phyloP scores from a whole-genome alignment of 1,140 invertebrate genomes.

The Conus ventricosus region DNA sequence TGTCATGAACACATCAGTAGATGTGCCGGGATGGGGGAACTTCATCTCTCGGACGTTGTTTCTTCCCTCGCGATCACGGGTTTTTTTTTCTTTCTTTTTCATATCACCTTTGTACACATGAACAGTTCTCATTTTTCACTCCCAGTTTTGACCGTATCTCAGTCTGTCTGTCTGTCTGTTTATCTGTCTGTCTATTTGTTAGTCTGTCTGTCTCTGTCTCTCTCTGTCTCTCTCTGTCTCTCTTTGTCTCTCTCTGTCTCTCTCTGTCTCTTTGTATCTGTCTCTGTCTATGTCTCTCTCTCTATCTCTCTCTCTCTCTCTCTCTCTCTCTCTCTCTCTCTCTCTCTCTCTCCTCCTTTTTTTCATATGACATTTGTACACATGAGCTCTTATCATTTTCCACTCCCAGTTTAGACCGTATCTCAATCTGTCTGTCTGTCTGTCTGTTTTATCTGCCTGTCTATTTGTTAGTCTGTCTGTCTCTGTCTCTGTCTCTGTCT shows the following conservation, averaged over 20 bases:
- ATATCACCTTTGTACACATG: background rate
- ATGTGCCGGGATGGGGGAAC: background rate
- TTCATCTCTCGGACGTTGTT: background rate
- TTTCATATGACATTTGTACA: no score
- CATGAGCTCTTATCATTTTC: no score
- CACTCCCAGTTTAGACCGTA: no score
- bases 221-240: background rate
- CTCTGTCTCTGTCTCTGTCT: no score
- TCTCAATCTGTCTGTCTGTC: no score
- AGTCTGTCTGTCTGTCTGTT: background rate
- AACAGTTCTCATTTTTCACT: background rate
- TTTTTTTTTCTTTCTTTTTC: background rate
- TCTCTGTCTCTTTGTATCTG: background rate
- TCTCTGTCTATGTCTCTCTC: background rate
- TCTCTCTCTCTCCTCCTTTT: background rate
- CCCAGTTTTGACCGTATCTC: no score
- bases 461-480: no score
- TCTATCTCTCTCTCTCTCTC: no score
- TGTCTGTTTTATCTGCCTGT: no score
- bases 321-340: background rate
- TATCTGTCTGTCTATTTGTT: background rate
- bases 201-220: background rate
- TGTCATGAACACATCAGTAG: constrained; percentile 71
- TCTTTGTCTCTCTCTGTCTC: background rate
- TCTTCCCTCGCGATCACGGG: background rate